Evolutionary conservation across 2,113 vertebrate genomes (phyloP).

Genomic region (Ctenodactylus gundi): DNA sequence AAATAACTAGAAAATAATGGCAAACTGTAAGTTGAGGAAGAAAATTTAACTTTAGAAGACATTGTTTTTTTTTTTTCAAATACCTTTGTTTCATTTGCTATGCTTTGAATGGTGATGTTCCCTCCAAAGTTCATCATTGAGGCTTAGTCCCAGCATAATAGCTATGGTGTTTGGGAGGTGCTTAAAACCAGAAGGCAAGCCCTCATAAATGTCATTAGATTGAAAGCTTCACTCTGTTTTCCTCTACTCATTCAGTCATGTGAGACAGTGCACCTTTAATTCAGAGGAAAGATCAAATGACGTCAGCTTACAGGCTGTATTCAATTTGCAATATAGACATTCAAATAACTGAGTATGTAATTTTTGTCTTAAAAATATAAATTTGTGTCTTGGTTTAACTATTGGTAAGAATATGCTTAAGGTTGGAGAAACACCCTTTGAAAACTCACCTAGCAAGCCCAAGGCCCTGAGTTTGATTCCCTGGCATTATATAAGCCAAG

Average conservation of each 20-base stretch:
- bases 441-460: too few relatives aligned
- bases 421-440: too few relatives aligned
- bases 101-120: not conserved
- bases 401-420: not conserved
- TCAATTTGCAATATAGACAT: not conserved
- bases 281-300: not conserved
- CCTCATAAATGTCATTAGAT: not conserved
- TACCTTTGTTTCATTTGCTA: not conserved
- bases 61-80: not conserved
- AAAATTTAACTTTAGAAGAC: not conserved
- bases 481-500: too few relatives aligned
- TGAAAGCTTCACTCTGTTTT: not conserved
- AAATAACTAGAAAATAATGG: not conserved
- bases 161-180: not conserved
- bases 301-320: too few relatives aligned
- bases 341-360: not conserved
- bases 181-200: not conserved
- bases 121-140: not conserved
- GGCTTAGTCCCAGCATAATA: not conserved
- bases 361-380: not conserved
- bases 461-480: too few relatives aligned
- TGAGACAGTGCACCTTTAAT: not conserved
- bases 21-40: not conserved
- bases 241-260: rapidly evolving
- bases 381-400: not conserved